Conservation (phyloP, 2,113 vertebrate species). For the Candoia aspera region DNA sequence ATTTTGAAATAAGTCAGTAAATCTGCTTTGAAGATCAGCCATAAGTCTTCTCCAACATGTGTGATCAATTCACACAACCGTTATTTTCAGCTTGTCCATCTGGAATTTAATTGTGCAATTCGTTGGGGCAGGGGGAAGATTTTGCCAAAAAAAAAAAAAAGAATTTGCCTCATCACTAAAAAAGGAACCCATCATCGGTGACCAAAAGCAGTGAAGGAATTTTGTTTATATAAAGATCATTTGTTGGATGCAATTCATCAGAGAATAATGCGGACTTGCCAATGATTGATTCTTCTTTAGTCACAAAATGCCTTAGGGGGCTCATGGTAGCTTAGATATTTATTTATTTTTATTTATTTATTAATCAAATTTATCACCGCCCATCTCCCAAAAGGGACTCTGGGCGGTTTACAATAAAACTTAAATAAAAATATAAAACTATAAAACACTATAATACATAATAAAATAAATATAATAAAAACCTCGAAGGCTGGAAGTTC, state of each 20-base stretch:
- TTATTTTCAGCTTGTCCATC: not conserved
- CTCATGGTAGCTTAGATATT: too few species aligned
- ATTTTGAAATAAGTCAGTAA: not conserved
- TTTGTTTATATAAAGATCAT: not conserved
- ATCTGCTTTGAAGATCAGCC: not conserved
- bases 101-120: constrained; percentile 1
- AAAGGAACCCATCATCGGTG: not conserved
- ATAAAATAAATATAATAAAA: too few species aligned
- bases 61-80: not conserved
- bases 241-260: not conserved
- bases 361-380: too few species aligned
- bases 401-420: too few species aligned
- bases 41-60: not conserved
- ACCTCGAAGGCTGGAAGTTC: too few species aligned
- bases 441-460: too few species aligned
- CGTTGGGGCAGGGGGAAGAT: not conserved
- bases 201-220: not conserved
- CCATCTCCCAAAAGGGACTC: too few species aligned
- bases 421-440: too few species aligned
- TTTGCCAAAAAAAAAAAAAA: not conserved
- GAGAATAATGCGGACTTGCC: not conserved
- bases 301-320: not conserved
- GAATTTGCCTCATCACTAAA: not conserved
- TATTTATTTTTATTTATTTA: too few species aligned
- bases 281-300: not conserved